Evolutionary conservation across 2,113 vertebrate genomes (phyloP), one percentile per base, ranked within the genome.

Genomic region (Seriola dumerili): DNA sequence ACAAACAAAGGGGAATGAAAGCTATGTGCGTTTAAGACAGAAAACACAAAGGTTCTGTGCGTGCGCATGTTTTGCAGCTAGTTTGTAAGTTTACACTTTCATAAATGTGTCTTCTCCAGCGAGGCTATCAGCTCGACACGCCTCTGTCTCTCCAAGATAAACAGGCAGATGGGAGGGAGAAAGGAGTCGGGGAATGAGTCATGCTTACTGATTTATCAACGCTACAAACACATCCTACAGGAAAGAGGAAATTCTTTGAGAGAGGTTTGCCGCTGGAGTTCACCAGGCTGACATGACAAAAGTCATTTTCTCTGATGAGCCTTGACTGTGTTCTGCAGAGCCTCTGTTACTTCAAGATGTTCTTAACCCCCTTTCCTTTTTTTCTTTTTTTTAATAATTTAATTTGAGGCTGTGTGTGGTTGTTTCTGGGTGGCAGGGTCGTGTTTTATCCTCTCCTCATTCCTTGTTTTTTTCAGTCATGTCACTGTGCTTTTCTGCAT

Each of bases 131-230:
- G 25, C 3, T 23, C 16, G n/a, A 52, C 34, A 29, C 10, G 2
- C 38, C 65, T 75, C 50, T 63, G 55, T 67, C 17, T 59, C 32
- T 57, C 38, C 29, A 25, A 48, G 9, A 63, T 76, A 61, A 86
- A 84, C 64, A 55, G 12, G 62, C 63, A 13, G 72, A 84, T 29
- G 48, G 65, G 52, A 78, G 62, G 72, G 71, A 59, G 64, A 68
- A 13, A 59, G 36, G 48, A 79, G 62, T 65, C 3, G 3, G 63
- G 48, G 77, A 52, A 59, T 87, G 78, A 87, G 72, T 85, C 70
- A 36, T 2, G 34, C 72, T 16, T 7, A 3, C 7, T 57, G 62
- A 79, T 62, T 68, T 84, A 82, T 80, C 42, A 71, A 19, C 63
- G 34, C 70, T 42, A 57, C 42, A 78, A 81, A 85, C 44, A n/a